A percentile compares a stretch with the other conserved stretches of the same genome.
Conservation (phyloP, 2,797 vertebrate species). For the Uromys caudimaculatus region DNA sequence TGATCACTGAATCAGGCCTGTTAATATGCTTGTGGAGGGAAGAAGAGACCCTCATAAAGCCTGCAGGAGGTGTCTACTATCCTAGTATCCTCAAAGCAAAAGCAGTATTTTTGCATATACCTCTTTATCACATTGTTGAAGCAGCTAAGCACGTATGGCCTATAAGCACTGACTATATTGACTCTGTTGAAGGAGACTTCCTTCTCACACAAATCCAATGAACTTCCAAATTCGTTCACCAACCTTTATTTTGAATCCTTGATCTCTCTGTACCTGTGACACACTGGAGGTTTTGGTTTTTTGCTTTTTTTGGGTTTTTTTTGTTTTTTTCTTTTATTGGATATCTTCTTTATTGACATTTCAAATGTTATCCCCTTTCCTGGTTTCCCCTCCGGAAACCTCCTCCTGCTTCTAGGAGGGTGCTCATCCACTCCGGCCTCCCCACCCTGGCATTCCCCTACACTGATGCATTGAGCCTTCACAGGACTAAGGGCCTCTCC, state of each 20-base stretch:
- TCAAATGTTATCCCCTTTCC: too few species aligned
- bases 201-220: constrained; percentile 5
- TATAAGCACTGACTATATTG: neutral
- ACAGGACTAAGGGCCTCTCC: too few species aligned
- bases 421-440: too few species aligned
- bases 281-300: neutral
- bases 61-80: neutral
- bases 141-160: neutral
- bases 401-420: too few species aligned
- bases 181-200: neutral
- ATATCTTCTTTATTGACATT: too few species aligned
- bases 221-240: constrained; percentile 14
- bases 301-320: neutral
- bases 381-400: too few species aligned
- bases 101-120: neutral
- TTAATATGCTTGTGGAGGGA: neutral
- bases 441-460: too few species aligned
- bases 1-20: neutral
- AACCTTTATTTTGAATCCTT: constrained; percentile 35
- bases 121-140: neutral
- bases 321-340: neutral
- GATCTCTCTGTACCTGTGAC: neutral
- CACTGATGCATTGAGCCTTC: too few species aligned
- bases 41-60: neutral
- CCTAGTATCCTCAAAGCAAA: neutral